These are phyloP conservation scores for Tetanocera ferruginea DNA, from an alignment of 2,888 invertebrate genomes.

Conservation along the genomic window DNA sequence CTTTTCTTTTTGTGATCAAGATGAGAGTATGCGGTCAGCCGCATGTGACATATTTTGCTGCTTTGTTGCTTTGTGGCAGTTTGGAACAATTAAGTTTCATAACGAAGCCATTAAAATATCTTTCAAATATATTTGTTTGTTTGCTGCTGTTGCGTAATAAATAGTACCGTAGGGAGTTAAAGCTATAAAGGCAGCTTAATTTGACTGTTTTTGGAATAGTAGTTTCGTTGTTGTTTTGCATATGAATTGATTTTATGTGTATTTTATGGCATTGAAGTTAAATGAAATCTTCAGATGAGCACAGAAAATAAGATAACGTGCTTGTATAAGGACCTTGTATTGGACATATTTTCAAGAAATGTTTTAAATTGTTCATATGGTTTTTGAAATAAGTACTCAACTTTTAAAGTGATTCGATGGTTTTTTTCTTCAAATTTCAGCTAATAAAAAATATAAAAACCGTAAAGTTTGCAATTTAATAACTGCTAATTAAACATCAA, in stretches of 20 bases:
- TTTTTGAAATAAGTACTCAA: too few species aligned
- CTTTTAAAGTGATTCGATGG: too few species aligned
- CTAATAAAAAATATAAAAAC: not conserved
- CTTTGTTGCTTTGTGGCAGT: not conserved
- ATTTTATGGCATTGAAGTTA: too few species aligned
- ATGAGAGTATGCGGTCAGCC: conserved; percentile 57
- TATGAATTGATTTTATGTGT: not conserved
- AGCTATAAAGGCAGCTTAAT: not conserved
- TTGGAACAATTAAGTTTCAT: conserved; percentile 12
- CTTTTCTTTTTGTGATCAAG: not conserved
- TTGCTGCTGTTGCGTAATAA: not conserved
- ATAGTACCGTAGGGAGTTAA: not conserved
- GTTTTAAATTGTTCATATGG: too few species aligned
- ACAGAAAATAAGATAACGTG: too few species aligned
- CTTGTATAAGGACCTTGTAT: too few species aligned
- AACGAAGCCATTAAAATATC: conserved; percentile 36
- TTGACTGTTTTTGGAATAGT: not conserved
- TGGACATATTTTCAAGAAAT: too few species aligned
- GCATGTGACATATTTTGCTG: conserved; percentile 41
- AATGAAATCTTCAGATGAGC: too few species aligned
- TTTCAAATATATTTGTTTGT: not conserved
- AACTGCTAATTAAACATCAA: too few species aligned
- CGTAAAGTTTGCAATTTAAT: not conserved
- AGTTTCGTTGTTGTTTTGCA: not conserved
- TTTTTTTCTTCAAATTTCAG: too few species aligned